These are phyloP conservation scores for Mamestra brassicae DNA, from an alignment of 2,888 invertebrate species.

Conservation along the genomic window DNA sequence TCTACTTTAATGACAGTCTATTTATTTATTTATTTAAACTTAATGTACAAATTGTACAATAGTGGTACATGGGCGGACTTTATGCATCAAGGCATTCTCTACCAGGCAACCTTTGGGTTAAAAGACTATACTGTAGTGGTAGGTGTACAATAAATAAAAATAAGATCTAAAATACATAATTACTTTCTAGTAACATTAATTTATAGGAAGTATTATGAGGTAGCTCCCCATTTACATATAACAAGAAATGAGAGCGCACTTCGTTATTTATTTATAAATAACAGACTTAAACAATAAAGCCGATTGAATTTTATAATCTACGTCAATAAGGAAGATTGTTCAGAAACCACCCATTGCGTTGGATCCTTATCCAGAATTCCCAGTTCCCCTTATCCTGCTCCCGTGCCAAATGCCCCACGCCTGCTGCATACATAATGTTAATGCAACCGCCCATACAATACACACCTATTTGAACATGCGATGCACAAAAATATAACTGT, in stretches of 20 bases:
- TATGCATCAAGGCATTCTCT: no score
- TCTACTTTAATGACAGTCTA: no score
- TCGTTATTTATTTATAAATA: neutral
- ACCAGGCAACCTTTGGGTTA: no score
- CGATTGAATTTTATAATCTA: slow-evolving; percentile 12
- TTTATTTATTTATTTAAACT: no score
- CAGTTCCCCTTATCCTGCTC: slow-evolving; percentile 80
- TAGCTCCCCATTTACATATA: neutral
- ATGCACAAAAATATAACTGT: slow-evolving; percentile 81
- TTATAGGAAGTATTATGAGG: neutral
- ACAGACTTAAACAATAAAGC: slow-evolving; percentile 2
- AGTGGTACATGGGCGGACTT: no score
- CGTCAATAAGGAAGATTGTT: slow-evolving; percentile 14
- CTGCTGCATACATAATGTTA: slow-evolving; percentile 81
- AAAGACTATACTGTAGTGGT: no score
- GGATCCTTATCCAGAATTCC: slow-evolving; percentile 82
- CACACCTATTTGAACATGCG: slow-evolving; percentile 76
- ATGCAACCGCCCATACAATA: slow-evolving; percentile 66
- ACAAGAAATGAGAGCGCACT: slow-evolving; percentile 10
- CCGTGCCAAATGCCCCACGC: slow-evolving; percentile 82
- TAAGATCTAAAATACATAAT: neutral
- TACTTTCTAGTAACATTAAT: neutral
- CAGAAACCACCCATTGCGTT: slow-evolving; percentile 83
- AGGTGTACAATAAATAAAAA: no score
- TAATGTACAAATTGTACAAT: no score